Percentiles rank a stretch among this genome's conserved stretches.
Evolutionary conservation across 2,113 vertebrate genomes (phyloP).

Genomic region (Gopherus evgoodei): DNA sequence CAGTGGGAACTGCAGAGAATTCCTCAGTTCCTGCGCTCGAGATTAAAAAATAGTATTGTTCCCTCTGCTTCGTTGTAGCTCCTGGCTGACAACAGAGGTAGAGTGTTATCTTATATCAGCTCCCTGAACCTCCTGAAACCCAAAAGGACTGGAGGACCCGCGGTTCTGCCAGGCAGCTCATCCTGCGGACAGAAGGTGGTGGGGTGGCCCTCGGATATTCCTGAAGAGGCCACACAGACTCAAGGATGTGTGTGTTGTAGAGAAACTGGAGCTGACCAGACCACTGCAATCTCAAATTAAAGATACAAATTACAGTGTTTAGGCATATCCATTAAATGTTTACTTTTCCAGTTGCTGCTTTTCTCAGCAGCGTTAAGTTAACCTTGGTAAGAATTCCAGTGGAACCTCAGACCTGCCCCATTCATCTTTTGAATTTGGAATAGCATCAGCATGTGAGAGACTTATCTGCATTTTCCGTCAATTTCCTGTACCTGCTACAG

Average conservation of each 20-base stretch:
- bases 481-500: not conserved
- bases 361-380: not conserved
- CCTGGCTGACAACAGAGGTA: not conserved
- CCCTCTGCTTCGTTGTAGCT: not conserved
- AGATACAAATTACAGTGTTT: accelerated
- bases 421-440: not conserved
- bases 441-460: not conserved
- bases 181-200: not conserved
- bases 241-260: accelerated
- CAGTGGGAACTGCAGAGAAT: accelerated
- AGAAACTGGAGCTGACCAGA: accelerated
- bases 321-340: not conserved
- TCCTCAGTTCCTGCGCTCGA: not conserved
- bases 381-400: not conserved
- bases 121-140: not conserved
- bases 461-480: not conserved
- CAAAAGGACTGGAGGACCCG: not conserved
- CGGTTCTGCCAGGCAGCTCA: not conserved
- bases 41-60: not conserved
- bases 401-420: not conserved
- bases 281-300: not conserved
- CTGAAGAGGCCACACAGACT: not conserved
- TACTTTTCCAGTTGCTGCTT: not conserved
- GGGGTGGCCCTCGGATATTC: not conserved
- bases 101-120: not conserved